A percentile compares a stretch with the other conserved stretches of the same genome.
Conservation (phyloP, 2,888 invertebrate genomes). For the Leptopterna dolabrata region DNA sequence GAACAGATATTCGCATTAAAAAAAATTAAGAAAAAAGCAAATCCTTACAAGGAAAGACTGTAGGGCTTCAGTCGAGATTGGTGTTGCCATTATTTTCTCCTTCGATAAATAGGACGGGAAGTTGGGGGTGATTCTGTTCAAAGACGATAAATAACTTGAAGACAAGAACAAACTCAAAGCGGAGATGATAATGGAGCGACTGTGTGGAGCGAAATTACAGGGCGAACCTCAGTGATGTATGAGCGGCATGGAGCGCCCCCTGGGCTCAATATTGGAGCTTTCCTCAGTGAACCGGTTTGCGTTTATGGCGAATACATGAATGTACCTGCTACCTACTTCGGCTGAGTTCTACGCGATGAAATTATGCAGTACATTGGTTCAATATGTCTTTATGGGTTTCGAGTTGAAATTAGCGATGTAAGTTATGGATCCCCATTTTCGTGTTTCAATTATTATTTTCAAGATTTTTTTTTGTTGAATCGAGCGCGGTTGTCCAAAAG, state of each 20-base stretch:
- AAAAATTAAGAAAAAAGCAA: not conserved
- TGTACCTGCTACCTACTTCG: too few species aligned
- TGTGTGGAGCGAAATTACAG: not conserved
- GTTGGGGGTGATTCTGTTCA: not conserved
- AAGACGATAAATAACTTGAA: not conserved
- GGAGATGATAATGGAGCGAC: not conserved
- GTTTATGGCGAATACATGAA: not conserved
- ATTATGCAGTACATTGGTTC: too few species aligned
- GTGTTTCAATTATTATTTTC: too few species aligned
- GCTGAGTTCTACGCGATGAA: too few species aligned
- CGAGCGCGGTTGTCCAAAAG: too few species aligned
- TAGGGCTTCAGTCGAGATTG: not conserved
- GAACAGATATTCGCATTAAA: too few species aligned
- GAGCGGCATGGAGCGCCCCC: not conserved
- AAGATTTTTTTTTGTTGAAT: too few species aligned
- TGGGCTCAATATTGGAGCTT: not conserved
- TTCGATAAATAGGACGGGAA: not conserved
- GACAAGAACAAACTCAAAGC: not conserved
- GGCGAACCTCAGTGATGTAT: not conserved
- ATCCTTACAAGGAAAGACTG: not conserved
- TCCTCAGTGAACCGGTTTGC: not conserved
- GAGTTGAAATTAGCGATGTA: too few species aligned
- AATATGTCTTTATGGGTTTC: too few species aligned
- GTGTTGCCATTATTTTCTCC: not conserved
- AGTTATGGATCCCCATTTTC: too few species aligned